A percentile compares a stretch with the other conserved stretches of the same genome.
phyloP scores from a whole-genome alignment of 2,888 invertebrate species.

The Eupithecia abbreviata region DNA sequence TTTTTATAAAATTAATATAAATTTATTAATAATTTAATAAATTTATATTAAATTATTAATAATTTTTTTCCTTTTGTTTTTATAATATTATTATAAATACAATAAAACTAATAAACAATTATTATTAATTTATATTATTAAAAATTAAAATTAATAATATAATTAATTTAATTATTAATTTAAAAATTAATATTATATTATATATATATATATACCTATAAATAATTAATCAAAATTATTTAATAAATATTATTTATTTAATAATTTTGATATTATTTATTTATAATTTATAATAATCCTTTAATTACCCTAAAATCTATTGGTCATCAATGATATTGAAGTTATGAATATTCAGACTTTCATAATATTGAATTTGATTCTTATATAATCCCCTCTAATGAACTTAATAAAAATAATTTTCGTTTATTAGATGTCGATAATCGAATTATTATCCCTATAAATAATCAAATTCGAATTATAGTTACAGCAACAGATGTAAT shows the following conservation, averaged over 20 bases:
- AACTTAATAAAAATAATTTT: slow-evolving; percentile 70
- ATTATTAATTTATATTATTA: slow-evolving; percentile 40
- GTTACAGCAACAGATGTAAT: slow-evolving; percentile 86
- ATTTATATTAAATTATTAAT: slow-evolving; percentile 44
- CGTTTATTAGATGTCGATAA: slow-evolving; percentile 87
- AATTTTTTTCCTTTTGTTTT: slow-evolving; percentile 47
- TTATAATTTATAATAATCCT: slow-evolving; percentile 79
- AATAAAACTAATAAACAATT: slow-evolving; percentile 47
- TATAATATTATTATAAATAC: slow-evolving; percentile 52
- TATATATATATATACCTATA: background rate
- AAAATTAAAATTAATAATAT: slow-evolving; percentile 49
- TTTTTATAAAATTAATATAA: slow-evolving; percentile 8
- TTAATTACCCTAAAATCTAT: slow-evolving; percentile 85
- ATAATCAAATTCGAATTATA: slow-evolving; percentile 86
- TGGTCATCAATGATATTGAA: slow-evolving; percentile 87
- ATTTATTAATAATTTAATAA: slow-evolving; percentile 27
- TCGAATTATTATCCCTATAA: slow-evolving; percentile 83
- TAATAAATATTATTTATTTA: background rate
- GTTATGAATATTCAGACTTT: slow-evolving; percentile 87
- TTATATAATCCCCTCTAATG: slow-evolving; percentile 80
- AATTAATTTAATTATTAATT: slow-evolving; percentile 37
- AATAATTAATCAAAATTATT: background rate
- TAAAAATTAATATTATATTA: background rate
- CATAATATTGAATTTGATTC: slow-evolving; percentile 85
- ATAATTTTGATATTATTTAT: background rate